Conservation (phyloP, 2,113 vertebrate genomes). For the Urocolius indicus region DNA sequence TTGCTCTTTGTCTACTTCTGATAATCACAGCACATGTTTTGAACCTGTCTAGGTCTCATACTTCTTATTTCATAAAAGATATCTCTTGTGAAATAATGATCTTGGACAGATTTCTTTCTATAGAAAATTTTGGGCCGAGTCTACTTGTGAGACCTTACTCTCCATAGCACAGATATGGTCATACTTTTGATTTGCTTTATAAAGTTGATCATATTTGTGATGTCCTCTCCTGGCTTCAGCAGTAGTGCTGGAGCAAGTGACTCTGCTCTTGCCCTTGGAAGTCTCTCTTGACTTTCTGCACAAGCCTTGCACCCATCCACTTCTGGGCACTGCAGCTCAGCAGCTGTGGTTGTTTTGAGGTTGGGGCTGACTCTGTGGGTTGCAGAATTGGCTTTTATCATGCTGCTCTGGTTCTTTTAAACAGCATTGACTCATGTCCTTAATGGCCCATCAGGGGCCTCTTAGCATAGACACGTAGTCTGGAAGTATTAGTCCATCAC, state of each 20-base stretch:
- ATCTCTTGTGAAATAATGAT: background rate
- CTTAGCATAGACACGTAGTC: background rate
- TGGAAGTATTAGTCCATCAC: background rate
- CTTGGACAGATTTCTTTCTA: background rate
- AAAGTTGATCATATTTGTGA: background rate
- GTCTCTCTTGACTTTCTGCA: background rate
- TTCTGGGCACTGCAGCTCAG: background rate
- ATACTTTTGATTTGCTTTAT: background rate
- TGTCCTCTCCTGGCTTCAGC: background rate
- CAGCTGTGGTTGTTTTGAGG: background rate
- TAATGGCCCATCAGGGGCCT: background rate
- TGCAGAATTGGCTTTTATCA: background rate
- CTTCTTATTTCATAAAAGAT: background rate
- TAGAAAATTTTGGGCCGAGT: background rate
- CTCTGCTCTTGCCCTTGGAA: no score
- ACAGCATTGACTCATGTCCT: background rate
- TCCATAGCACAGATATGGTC: accelerated
- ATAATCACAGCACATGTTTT: background rate
- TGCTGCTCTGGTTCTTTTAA: background rate
- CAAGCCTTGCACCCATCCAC: background rate
- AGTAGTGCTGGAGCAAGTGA: background rate
- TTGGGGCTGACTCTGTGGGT: background rate
- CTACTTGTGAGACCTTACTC: background rate
- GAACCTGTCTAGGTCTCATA: background rate
- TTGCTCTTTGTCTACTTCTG: background rate